phyloP scores from a whole-genome alignment of 2,113 vertebrate genomes.

The Peromyscus maniculatus region DNA sequence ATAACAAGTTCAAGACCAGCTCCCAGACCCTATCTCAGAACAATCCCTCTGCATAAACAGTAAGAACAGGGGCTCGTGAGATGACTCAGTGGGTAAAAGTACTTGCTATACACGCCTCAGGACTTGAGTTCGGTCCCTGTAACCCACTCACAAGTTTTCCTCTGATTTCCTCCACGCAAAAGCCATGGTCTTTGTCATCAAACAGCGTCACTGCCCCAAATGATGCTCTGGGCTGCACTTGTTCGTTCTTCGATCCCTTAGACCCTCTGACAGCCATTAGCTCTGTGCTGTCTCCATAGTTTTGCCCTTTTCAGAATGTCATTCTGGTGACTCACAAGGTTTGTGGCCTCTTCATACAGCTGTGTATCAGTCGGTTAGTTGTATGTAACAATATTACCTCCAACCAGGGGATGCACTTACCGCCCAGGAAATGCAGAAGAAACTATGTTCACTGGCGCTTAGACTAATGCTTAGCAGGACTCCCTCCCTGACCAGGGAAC shows the following conservation, averaged over 20 bases:
- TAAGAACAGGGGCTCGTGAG: not conserved
- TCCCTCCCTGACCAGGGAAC: not conserved
- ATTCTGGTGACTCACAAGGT: accelerated
- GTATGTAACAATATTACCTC: not conserved
- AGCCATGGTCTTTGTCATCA: not conserved
- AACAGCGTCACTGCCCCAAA: not conserved
- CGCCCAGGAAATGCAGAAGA: not conserved
- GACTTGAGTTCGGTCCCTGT: not conserved
- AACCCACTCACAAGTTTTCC: not conserved
- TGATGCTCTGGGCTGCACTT: not conserved
- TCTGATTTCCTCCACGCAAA: not conserved
- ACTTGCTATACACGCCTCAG: not conserved
- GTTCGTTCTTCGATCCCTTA: not conserved
- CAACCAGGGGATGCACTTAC: not conserved
- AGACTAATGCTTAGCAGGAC: not conserved
- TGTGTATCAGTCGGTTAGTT: not conserved
- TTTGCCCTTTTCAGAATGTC: not conserved
- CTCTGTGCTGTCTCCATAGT: not conserved
- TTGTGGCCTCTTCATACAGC: not conserved
- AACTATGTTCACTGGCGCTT: not conserved
- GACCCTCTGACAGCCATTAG: not conserved
- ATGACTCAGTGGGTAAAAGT: not conserved
- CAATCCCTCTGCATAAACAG: not conserved
- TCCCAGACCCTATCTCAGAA: not conserved
- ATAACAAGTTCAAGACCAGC: not conserved